Base-by-base conservation (phyloP, 2,113 vertebrate species). In the Eolophus roseicapilla region DNA sequence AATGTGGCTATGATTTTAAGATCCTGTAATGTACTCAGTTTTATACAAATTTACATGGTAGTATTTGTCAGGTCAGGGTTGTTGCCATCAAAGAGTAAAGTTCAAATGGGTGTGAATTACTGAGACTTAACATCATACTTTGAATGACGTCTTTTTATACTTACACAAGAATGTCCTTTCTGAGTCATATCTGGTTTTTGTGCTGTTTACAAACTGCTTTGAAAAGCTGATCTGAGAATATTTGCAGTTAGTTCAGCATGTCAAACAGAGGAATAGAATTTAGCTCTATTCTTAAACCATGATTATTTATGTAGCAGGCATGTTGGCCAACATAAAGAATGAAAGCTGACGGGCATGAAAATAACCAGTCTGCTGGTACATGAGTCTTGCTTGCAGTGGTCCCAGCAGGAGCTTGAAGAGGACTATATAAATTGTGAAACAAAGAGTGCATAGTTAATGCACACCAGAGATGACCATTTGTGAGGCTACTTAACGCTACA, bases 251-350 rank as follows among this genome's bases (percentile, higher is more conserved):
- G 96, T 96, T 93, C 69, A 90, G 69, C 69, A 39, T 96, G 92
- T 96, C 95, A 96, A 89, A 86, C 27, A 52, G 41, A 93, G 86
- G 77, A 96, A 78, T 44, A 94, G 88, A 94, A 92, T 92, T 89
- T 71, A 93, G 67, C 71, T 96, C 96, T 97, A 46, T 96, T 97
- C 95, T 96, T 95, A 96, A 97, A 89, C 92, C 31, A 63, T 57
- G 76, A 78, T 96, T 97, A 86, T 97, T 95, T 96, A 85, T 91
- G 78, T 88, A 67, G 28, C 68, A 93, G 85, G 82, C 93, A 49
- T 89, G 77, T 92, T 93, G 89, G 91, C 94, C 82, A 82, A 84
- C 28, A 71, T 71, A 93, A 91, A 93, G 86, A 95, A 94, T 89
- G 85, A 90, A 93, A 88, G 77, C 85, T 84, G 65, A 69, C 2